Percentiles rank a stretch among this genome's conserved stretches.
phyloP scores from a whole-genome alignment of 1,140 invertebrate genomes.

The Drosophila navojoa region DNA sequence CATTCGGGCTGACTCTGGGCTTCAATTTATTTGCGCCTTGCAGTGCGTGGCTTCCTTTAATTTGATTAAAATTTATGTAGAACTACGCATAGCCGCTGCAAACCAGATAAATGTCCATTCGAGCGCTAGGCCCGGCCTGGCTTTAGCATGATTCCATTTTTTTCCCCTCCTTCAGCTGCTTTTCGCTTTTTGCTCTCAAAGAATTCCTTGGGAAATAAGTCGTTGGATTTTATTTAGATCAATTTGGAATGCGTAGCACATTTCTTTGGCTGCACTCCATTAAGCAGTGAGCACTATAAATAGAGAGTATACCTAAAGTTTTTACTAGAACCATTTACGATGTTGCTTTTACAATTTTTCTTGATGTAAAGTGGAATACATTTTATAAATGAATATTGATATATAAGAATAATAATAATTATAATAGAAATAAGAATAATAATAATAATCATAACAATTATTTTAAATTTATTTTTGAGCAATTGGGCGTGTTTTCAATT shows the following conservation, averaged over 20 bases:
- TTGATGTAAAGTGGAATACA: too few species aligned
- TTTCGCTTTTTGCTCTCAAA: neutral
- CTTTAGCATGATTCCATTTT: constrained; percentile 6
- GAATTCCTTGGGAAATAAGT: constrained; percentile 15
- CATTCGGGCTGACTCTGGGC: constrained; percentile 29
- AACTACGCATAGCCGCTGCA: constrained; percentile 43
- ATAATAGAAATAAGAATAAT: too few species aligned
- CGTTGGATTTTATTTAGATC: neutral
- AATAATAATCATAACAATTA: too few species aligned
- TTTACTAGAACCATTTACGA: too few species aligned
- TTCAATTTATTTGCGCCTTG: constrained; percentile 69
- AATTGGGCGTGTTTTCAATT: too few species aligned
- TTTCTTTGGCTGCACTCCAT: neutral
- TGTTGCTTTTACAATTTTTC: too few species aligned
- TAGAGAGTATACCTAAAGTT: too few species aligned
- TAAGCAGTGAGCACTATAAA: too few species aligned
- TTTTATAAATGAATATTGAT: too few species aligned
- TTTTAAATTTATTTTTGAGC: too few species aligned
- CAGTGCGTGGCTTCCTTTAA: constrained; percentile 66
- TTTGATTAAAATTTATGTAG: constrained; percentile 81
- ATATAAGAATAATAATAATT: too few species aligned
- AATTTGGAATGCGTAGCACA: neutral
- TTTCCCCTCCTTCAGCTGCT: neutral
- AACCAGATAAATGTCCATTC: constrained; percentile 40
- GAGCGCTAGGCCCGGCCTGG: constrained; percentile 6